A percentile compares a stretch with the other conserved stretches of the same genome.
Conservation (phyloP, 2,113 vertebrate genomes). For the Nematolebias whitei region DNA sequence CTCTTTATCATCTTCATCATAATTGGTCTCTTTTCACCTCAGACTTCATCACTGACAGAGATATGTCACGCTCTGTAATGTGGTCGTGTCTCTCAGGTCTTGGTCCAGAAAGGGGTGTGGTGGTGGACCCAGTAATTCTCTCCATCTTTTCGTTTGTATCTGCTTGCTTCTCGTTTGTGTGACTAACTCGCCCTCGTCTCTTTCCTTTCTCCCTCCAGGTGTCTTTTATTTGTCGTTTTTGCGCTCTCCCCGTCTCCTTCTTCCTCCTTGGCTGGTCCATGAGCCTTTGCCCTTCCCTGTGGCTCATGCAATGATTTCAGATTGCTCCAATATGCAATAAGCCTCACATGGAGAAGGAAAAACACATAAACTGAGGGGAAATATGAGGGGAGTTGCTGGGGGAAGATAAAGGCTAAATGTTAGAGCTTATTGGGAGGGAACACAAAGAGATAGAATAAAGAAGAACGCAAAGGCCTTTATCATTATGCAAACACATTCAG, state of each 20-base stretch:
- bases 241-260: constrained; percentile 12
- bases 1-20: constrained; percentile 5
- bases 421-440: constrained; percentile 9
- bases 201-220: constrained; percentile 15
- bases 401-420: constrained; percentile 27
- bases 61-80: constrained; percentile 35
- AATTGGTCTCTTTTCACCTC: constrained; percentile 5
- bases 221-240: constrained; percentile 10
- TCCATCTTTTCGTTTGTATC: background rate
- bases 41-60: constrained; percentile 23
- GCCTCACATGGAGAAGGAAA: constrained; percentile 32
- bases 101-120: constrained; percentile 39
- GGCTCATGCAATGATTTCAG: constrained; percentile 48
- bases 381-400: constrained; percentile 12
- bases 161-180: background rate
- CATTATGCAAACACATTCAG: constrained; percentile 60
- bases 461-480: constrained; percentile 7
- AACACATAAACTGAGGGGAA: constrained; percentile 12
- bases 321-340: constrained; percentile 48
- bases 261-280: constrained; percentile 27
- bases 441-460: constrained; percentile 1
- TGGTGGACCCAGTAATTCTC: constrained; percentile 36
- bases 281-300: constrained; percentile 51
- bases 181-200: background rate
- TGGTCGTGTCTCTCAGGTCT: constrained; percentile 30